Evolutionary conservation across 2,888 invertebrate species (phyloP).

Genomic region (Leucophenga maculata): DNA sequence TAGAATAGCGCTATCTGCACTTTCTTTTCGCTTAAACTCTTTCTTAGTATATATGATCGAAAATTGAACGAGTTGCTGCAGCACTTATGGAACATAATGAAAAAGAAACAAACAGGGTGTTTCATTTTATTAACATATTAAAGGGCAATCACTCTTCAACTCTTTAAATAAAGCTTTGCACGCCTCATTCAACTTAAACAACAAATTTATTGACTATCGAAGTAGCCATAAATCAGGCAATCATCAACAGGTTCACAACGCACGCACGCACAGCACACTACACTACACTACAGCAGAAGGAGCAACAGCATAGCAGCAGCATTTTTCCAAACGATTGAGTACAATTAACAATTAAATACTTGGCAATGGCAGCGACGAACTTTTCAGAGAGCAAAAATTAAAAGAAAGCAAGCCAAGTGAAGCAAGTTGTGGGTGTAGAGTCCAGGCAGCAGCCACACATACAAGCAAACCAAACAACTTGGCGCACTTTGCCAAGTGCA

Average conservation of each 20-base stretch:
- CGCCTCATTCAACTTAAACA: too few relatives aligned
- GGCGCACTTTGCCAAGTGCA: constrained; percentile 56
- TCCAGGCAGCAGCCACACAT: constrained; percentile 24
- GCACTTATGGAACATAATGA: too few relatives aligned
- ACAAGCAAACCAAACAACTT: neutral
- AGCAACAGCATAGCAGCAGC: constrained; percentile 11
- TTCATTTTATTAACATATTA: too few relatives aligned
- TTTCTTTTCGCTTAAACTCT: too few relatives aligned
- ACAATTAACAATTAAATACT: constrained; percentile 59
- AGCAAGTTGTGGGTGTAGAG: too few relatives aligned
- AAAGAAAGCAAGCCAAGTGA: too few relatives aligned
- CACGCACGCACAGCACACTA: neutral
- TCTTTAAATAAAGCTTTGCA: neutral
- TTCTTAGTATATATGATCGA: too few relatives aligned
- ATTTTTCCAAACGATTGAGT: constrained; percentile 57
- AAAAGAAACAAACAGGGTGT: too few relatives aligned
- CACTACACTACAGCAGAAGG: neutral
- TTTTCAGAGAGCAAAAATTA: too few relatives aligned
- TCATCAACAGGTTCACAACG: constrained; percentile 22
- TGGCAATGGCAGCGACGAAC: constrained; percentile 4
- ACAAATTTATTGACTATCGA: constrained; percentile 10
- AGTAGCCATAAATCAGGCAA: constrained; percentile 15
- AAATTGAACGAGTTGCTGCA: too few relatives aligned
- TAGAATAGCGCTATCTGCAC: too few relatives aligned
- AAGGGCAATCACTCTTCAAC: too few relatives aligned